phyloP scores from a whole-genome alignment of 1,140 invertebrate species.

The Yoshiicerus persimilis region DNA sequence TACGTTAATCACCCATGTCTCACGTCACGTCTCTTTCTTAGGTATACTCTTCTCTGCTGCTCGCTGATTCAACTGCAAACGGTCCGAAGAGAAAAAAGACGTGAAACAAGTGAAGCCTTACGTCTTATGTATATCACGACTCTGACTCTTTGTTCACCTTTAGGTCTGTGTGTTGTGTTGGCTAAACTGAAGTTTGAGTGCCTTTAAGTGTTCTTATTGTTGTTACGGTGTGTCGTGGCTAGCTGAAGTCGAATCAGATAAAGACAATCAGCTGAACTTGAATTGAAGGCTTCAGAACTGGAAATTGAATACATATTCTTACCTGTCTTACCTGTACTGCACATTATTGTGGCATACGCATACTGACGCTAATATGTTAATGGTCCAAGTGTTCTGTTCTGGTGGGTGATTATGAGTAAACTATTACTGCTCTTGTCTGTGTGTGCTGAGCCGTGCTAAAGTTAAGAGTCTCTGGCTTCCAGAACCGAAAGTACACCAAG shows the following conservation, averaged over 20 bases:
- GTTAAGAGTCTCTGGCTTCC: not conserved
- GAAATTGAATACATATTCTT: too few relatives aligned
- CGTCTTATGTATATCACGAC: not conserved
- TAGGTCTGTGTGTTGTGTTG: not conserved
- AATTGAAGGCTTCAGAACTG: not conserved
- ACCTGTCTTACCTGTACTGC: too few relatives aligned
- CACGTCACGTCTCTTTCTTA: not conserved
- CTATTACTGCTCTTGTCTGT: not conserved
- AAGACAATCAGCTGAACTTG: not conserved
- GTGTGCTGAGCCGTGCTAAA: not conserved
- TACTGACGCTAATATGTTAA: not conserved
- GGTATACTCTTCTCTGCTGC: not conserved
- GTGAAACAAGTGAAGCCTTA: not conserved
- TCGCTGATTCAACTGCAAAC: not conserved
- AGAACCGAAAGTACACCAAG: not conserved
- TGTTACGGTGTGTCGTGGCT: too few relatives aligned
- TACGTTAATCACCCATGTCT: too few relatives aligned
- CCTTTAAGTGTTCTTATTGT: not conserved
- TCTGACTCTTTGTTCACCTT: not conserved
- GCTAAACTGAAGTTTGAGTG: not conserved
- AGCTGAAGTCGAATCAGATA: not conserved
- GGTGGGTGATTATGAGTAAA: not conserved
- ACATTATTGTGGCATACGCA: not conserved
- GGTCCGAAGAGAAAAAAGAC: not conserved
- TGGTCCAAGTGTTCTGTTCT: slow-evolving; percentile 7